These are phyloP conservation scores for Calephelis virginiensis DNA, from an alignment of 1,140 invertebrate genomes.

Conservation along the genomic window DNA sequence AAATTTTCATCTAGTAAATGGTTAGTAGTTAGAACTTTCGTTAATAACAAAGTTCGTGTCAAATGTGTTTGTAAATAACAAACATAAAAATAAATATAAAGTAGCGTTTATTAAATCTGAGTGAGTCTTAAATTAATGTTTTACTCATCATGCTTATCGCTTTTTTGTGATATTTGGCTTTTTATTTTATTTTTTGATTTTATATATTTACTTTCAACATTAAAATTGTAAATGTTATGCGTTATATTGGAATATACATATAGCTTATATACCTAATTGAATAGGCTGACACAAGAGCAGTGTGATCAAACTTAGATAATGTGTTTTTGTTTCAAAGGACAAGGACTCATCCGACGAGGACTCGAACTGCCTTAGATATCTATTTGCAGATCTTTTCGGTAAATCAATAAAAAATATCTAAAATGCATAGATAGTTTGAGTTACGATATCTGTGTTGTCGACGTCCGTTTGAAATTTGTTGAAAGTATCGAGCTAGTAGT, in stretches of 20 bases:
- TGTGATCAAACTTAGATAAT: not conserved
- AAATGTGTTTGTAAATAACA: constrained; percentile 8
- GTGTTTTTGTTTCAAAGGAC: constrained; percentile 65
- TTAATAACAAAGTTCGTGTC: constrained; percentile 27
- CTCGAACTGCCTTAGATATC: constrained; percentile 83
- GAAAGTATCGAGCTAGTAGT: constrained; percentile 54
- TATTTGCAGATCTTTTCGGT: constrained; percentile 80
- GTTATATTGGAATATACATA: not conserved
- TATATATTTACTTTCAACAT: constrained; percentile 28
- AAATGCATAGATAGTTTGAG: constrained; percentile 57
- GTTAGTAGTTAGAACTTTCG: constrained; percentile 59
- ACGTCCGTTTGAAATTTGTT: constrained; percentile 58
- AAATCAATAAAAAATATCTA: constrained; percentile 54
- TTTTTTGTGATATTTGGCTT: constrained; percentile 74
- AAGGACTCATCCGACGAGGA: constrained; percentile 79
- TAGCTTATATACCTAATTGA: constrained; percentile 2
- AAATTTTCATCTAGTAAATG: constrained; percentile 49
- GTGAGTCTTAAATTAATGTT: constrained; percentile 18
- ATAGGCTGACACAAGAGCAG: constrained; percentile 5
- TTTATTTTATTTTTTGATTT: constrained; percentile 54
- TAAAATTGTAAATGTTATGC: constrained; percentile 18
- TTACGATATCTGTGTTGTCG: constrained; percentile 62
- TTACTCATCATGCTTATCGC: constrained; percentile 53
- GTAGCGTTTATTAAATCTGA: constrained; percentile 21
- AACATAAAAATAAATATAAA: constrained; percentile 4